Evolutionary conservation across 2,797 vertebrate genomes (phyloP), one percentile per base, ranked within the genome.

Genomic region (Anabacerthia variegaticeps): DNA sequence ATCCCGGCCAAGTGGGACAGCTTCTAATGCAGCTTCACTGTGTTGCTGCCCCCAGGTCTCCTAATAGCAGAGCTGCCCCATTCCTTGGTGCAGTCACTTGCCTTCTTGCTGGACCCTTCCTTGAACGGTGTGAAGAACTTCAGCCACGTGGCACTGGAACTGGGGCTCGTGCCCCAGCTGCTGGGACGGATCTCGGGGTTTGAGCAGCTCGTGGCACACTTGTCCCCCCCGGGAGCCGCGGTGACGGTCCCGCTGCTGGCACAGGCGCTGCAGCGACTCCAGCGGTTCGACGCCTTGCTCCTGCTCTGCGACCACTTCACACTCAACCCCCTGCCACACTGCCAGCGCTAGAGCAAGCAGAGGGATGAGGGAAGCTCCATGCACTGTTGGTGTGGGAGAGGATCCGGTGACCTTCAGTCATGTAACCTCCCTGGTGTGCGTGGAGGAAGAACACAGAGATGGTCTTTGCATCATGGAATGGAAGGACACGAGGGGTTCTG

Each of bases 251-350:
- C 94, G 0, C 66, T 89, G 74, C 94, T 97, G 81, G 95, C 96
- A 17, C 88, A 46, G 39, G 92, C 65, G 7, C 92, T 97, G 77
- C 92, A 97, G 84, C 92, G 36, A 55, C 95, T 96, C 49, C 96
- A 95, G 88, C 73, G 96, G 2, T 93, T 97, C 0, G 97, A 97
- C 1, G 90, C 92, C 15, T 16, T 97, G 59, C 93, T 97, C 28
- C 80, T 98, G 73, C 95, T 97, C 52, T 96, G 93, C 1, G 92
- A 97, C 74, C 94, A 96, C 92, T 95, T 94, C 4, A 43, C 32
- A 0, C 61, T 75, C 36, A 59, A 63, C 88, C 73, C 78, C 8
- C 7, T n/a, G 2, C 85, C 36, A 0, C 67, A 61, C 37, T 23
- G 8, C 65, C 89, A 85, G 73, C 20, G 9, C 87, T 96, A 93